phyloP scores from a whole-genome alignment of 2,113 vertebrate species.

The Lophochroa leadbeateri region DNA sequence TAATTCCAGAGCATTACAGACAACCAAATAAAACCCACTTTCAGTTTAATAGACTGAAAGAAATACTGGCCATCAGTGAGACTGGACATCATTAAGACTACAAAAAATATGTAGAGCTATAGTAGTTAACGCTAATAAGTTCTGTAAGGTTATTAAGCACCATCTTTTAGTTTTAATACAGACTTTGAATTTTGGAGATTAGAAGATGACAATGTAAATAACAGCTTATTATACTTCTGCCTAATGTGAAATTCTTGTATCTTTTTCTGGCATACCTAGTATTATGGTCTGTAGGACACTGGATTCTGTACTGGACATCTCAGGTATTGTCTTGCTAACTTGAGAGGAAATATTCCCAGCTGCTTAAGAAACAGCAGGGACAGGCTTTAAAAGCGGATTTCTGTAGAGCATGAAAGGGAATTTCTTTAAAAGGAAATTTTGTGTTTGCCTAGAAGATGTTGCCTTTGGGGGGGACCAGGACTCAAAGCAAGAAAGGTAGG shows the following conservation, averaged over 20 bases:
- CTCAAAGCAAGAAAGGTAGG: background rate
- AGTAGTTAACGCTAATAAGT: background rate
- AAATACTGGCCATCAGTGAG: background rate
- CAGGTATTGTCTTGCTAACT: background rate
- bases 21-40: background rate
- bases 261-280: background rate
- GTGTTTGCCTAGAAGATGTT: background rate
- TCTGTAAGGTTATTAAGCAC: background rate
- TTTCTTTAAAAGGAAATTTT: background rate
- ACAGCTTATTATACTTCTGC: background rate
- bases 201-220: background rate
- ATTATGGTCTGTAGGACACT: background rate
- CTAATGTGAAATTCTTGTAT: background rate
- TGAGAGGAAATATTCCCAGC: background rate
- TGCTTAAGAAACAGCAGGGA: background rate
- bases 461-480: rapidly evolving
- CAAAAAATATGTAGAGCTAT: background rate
- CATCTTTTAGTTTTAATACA: background rate
- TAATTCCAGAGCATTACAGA: background rate
- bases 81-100: background rate
- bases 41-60: background rate
- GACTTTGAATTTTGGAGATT: background rate
- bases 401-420: background rate
- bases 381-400: background rate
- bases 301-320: background rate